Evolutionary conservation across 2,888 invertebrate species (phyloP).

Genomic region (Chloromyia formosa): DNA sequence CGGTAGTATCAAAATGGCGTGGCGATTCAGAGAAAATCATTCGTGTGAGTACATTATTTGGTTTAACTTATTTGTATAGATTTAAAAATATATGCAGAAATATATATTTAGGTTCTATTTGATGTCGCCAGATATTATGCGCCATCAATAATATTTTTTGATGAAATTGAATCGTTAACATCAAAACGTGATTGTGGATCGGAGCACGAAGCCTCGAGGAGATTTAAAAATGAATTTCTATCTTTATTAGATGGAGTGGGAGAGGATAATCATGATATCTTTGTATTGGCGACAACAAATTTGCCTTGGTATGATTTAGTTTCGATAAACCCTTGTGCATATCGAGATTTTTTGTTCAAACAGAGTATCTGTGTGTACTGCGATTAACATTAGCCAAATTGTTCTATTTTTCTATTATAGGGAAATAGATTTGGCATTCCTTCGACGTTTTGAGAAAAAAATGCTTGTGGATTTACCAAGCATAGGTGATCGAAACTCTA

Average conservation of each 20-base stretch:
- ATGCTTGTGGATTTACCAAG: constrained; percentile 83
- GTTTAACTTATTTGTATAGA: neutral
- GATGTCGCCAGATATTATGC: constrained; percentile 85
- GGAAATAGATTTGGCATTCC: constrained; percentile 88
- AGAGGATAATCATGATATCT: constrained; percentile 71
- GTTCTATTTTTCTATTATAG: constrained; percentile 61
- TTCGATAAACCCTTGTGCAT: no score
- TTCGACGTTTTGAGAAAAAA: constrained; percentile 87
- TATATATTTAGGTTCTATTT: constrained; percentile 77
- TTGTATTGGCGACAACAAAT: constrained; percentile 86
- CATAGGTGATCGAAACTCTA: constrained; percentile 69
- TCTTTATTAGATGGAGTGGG: constrained; percentile 85
- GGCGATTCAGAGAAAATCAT: constrained; percentile 95
- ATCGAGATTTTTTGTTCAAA: no score
- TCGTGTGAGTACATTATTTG: constrained; percentile 67
- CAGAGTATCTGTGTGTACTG: neutral
- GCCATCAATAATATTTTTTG: constrained; percentile 91
- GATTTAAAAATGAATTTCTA: constrained; percentile 89
- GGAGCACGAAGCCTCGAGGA: constrained; percentile 86
- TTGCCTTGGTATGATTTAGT: constrained; percentile 81
- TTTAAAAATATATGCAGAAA: neutral
- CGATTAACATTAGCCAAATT: no score
- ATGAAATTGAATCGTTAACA: constrained; percentile 89
- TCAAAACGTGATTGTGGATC: constrained; percentile 71
- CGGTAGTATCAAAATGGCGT: constrained; percentile 93